A percentile compares a stretch with the other conserved stretches of the same genome.
These are phyloP conservation scores for Propsilocerus akamusi DNA, from an alignment of 1,140 invertebrate species.

Conservation along the genomic window DNA sequence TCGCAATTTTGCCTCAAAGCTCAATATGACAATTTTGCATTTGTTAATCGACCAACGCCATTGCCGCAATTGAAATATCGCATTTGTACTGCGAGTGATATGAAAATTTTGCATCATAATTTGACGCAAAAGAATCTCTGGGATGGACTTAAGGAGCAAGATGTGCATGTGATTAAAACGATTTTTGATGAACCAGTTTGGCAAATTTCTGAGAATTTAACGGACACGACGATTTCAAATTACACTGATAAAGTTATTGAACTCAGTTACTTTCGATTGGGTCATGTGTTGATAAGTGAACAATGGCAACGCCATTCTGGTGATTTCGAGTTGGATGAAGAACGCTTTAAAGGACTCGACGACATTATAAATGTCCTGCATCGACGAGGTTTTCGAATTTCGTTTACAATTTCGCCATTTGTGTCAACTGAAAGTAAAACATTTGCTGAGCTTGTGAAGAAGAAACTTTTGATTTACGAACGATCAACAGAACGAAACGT, in stretches of 20 bases:
- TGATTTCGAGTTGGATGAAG: conserved; percentile 51
- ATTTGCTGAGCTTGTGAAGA: conserved; percentile 55
- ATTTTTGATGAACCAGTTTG: conserved; percentile 64
- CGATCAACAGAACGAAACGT: conserved; percentile 48
- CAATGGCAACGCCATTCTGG: conserved; percentile 68
- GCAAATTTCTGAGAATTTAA: conserved; percentile 51
- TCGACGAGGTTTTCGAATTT: conserved; percentile 65
- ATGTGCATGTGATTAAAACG: conserved; percentile 50
- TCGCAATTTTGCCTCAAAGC: conserved; percentile 56
- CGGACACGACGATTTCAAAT: conserved; percentile 51
- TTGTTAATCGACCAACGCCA: conserved; percentile 41
- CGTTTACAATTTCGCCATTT: conserved; percentile 68
- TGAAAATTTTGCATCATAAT: conserved; percentile 48
- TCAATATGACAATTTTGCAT: conserved; percentile 56
- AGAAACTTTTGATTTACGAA: conserved; percentile 48
- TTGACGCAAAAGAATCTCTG: conserved; percentile 54
- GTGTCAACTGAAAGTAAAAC: conserved; percentile 67
- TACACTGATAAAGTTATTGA: conserved; percentile 65
- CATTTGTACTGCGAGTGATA: conserved; percentile 62
- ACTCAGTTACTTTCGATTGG: conserved; percentile 51
- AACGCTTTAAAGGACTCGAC: conserved; percentile 51
- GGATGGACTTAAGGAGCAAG: conserved; percentile 60
- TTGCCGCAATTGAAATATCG: conserved; percentile 60
- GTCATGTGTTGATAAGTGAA: conserved; percentile 65
- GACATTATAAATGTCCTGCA: conserved; percentile 65